Conservation (phyloP, 2,113 vertebrate species). For the Condylura cristata region DNA sequence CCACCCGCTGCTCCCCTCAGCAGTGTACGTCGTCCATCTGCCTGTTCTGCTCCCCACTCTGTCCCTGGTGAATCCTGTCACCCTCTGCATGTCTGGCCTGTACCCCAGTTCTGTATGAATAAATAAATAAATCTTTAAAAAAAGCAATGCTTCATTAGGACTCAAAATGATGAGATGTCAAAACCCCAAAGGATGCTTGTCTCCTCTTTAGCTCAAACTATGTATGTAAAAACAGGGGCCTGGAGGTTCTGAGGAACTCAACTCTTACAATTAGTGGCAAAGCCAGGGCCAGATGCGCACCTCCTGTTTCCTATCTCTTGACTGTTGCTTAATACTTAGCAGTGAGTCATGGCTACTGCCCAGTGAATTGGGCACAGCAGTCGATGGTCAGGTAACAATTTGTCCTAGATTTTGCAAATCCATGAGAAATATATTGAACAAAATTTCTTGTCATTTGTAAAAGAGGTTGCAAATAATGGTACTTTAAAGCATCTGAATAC, state of each 20-base stretch:
- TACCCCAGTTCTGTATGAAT: too few relatives aligned
- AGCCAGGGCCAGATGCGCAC: neutral
- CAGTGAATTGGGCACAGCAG: neutral
- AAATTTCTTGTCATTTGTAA: constrained; percentile 55
- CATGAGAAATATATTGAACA: neutral
- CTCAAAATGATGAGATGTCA: neutral
- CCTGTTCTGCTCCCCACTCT: too few relatives aligned
- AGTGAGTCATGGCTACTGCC: neutral
- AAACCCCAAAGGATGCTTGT: neutral
- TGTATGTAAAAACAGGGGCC: neutral
- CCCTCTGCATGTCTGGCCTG: too few relatives aligned
- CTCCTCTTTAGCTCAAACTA: neutral
- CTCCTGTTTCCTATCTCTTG: neutral
- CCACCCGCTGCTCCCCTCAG: too few relatives aligned
- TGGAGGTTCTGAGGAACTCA: neutral
- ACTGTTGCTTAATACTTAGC: neutral
- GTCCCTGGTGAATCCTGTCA: too few relatives aligned
- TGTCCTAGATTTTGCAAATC: constrained; percentile 48
- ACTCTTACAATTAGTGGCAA: neutral
- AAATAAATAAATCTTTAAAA: too few relatives aligned
- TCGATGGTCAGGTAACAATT: constrained; percentile 33
- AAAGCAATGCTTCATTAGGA: constrained; percentile 7
- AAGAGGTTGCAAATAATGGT: constrained; percentile 53
- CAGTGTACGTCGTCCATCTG: too few relatives aligned
- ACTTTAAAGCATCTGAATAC: constrained; percentile 38